These are phyloP conservation scores for Gnatocerus cornutus DNA, from an alignment of 2,888 invertebrate genomes.

Conservation along the genomic window DNA sequence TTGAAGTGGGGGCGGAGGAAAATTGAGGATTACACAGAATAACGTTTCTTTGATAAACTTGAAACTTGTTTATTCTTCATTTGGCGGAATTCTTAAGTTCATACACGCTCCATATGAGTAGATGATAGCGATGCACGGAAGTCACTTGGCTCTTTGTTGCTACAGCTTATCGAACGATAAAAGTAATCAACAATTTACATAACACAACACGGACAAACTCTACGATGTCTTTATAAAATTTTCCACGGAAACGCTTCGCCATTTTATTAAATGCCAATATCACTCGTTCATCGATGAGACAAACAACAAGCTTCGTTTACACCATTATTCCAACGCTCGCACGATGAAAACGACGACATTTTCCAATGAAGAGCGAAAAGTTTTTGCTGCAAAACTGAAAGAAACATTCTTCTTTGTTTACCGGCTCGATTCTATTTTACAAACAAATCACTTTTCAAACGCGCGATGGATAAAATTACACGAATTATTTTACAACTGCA, in stretches of 20 bases:
- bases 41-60: conserved; percentile 67
- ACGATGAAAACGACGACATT: background rate
- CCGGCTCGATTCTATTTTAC: no score
- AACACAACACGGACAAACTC: conserved; percentile 41
- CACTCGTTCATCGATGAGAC: conserved; percentile 20
- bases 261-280: conserved; percentile 41
- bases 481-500: no score
- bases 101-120: conserved; percentile 50
- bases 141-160: conserved; percentile 41
- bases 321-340: background rate
- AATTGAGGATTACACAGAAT: conserved; percentile 65
- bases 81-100: conserved; percentile 56
- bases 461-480: no score
- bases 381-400: no score
- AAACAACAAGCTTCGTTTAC: conserved; percentile 12
- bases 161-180: conserved; percentile 47
- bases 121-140: conserved; percentile 46
- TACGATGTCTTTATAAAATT: conserved; percentile 36
- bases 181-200: conserved; percentile 49
- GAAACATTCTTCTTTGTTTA: no score
- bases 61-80: conserved; percentile 66
- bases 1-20: conserved; percentile 67
- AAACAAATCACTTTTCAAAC: no score
- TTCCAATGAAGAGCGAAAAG: no score
- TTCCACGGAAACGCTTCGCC: conserved; percentile 13